A percentile compares a stretch with the other conserved stretches of the same genome.
Evolutionary conservation across 2,797 vertebrate species (phyloP).

Genomic region (Amblyraja radiata): DNA sequence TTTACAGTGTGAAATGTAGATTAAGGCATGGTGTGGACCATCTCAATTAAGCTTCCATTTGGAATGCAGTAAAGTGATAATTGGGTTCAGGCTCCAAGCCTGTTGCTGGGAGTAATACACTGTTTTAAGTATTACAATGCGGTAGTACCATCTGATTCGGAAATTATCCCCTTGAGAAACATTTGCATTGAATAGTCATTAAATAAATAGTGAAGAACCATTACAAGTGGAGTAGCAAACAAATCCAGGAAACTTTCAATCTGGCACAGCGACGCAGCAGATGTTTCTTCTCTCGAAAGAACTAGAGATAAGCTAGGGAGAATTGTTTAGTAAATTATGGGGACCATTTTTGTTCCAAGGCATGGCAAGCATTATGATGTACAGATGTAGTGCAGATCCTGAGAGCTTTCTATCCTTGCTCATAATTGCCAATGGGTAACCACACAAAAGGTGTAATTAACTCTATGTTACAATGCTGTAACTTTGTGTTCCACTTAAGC

Average conservation of each 20-base stretch:
- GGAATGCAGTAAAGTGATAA: not conserved
- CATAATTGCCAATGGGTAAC: slow-evolving; percentile 21
- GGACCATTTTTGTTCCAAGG: not conserved
- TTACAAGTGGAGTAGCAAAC: not conserved
- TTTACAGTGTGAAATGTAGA: not conserved
- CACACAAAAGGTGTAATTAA: slow-evolving; percentile 15
- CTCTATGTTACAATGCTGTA: not conserved
- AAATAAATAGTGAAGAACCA: not conserved
- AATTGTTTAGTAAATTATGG: slow-evolving; percentile 16
- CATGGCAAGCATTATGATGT: slow-evolving; percentile 24
- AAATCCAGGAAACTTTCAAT: not conserved
- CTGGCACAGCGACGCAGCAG: not conserved
- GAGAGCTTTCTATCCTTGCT: not conserved
- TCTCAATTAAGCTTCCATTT: not conserved
- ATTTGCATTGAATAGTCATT: slow-evolving; percentile 14
- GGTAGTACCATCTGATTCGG: not conserved
- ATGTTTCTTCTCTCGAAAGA: slow-evolving; percentile 27
- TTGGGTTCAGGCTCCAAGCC: not conserved
- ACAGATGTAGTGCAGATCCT: slow-evolving; percentile 11
- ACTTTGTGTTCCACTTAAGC: not conserved
- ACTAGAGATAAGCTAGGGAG: slow-evolving; percentile 3
- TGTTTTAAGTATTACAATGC: not conserved
- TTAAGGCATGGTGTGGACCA: not conserved
- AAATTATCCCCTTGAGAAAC: not conserved
- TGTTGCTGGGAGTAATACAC: not conserved